These are phyloP conservation scores for Drosophila rellima DNA, from an alignment of 2,888 invertebrate species.

Conservation along the genomic window DNA sequence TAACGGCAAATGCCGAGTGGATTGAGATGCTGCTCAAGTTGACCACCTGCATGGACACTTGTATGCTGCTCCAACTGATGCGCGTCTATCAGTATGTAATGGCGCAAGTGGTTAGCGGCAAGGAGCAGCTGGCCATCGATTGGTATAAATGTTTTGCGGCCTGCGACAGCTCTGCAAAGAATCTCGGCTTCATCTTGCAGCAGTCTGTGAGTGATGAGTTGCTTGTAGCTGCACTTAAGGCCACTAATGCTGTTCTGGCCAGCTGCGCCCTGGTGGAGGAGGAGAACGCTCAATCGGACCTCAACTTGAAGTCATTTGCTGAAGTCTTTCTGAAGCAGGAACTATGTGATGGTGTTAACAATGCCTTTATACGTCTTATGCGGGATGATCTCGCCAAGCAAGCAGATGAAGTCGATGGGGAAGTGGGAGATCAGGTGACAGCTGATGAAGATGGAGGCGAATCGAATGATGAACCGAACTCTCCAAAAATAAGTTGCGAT, in stretches of 20 bases:
- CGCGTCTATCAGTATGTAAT: slow-evolving; percentile 87
- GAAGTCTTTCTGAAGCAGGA: slow-evolving; percentile 82
- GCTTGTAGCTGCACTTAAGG: slow-evolving; percentile 87
- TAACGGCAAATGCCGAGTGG: slow-evolving; percentile 88
- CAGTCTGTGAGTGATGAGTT: slow-evolving; percentile 90
- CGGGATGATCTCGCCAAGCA: slow-evolving; percentile 67
- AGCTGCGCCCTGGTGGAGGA: slow-evolving; percentile 83
- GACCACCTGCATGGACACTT: slow-evolving; percentile 89
- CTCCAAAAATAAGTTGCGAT: slow-evolving; percentile 65
- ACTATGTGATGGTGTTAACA: slow-evolving; percentile 83
- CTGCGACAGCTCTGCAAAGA: slow-evolving; percentile 87
- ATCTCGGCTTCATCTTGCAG: slow-evolving; percentile 90
- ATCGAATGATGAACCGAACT: slow-evolving; percentile 23
- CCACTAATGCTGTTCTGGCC: slow-evolving; percentile 87
- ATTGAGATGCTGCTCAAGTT: slow-evolving; percentile 87
- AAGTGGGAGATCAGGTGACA: slow-evolving; percentile 19
- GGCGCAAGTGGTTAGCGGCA: slow-evolving; percentile 86
- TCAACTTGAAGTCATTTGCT: slow-evolving; percentile 66
- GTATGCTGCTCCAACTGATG: slow-evolving; percentile 91
- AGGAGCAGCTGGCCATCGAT: slow-evolving; percentile 83
- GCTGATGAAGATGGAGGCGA: slow-evolving; percentile 41
- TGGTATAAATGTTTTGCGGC: slow-evolving; percentile 87
- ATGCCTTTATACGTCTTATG: slow-evolving; percentile 83
- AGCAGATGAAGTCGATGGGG: slow-evolving; percentile 55
- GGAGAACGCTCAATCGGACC: slow-evolving; percentile 59